Percentiles rank a stretch among this genome's conserved stretches.
Evolutionary conservation across 1,140 invertebrate species (phyloP).

Genomic region (Spodoptera frugiperda): DNA sequence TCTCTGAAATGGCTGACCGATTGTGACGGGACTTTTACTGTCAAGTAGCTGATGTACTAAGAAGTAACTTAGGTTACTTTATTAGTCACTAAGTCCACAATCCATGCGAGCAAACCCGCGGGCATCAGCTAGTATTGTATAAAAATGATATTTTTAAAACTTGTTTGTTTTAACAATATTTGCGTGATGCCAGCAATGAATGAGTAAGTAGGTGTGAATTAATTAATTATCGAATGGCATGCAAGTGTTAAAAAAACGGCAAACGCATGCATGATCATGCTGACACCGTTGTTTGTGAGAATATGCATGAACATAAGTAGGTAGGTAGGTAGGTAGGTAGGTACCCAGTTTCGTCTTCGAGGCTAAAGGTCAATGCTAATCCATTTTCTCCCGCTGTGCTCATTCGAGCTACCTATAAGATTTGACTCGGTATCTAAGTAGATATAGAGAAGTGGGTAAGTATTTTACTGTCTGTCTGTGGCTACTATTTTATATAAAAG

Average conservation of each 20-base stretch:
- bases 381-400: background rate
- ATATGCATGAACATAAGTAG: conserved; percentile 2
- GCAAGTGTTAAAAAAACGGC: background rate
- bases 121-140: background rate
- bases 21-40: too few species aligned
- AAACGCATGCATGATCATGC: background rate
- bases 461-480: too few species aligned
- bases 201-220: conserved; percentile 14
- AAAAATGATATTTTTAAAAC: conserved; percentile 8
- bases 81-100: too few species aligned
- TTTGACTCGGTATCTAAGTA: too few species aligned
- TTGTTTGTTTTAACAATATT: background rate
- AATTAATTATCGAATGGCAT: conserved; percentile 21
- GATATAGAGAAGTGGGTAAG: too few species aligned
- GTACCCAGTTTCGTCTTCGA: background rate
- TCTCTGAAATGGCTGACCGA: too few species aligned
- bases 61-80: too few species aligned
- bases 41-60: too few species aligned
- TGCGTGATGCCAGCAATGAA: conserved; percentile 21
- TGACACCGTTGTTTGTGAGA: conserved; percentile 8
- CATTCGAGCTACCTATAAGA: too few species aligned
- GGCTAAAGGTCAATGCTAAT: conserved; percentile 2
- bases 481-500: background rate
- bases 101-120: too few species aligned
- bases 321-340: background rate